Base-by-base conservation (phyloP, 2,113 vertebrate genomes). In the Gorsachius goisagi region DNA sequence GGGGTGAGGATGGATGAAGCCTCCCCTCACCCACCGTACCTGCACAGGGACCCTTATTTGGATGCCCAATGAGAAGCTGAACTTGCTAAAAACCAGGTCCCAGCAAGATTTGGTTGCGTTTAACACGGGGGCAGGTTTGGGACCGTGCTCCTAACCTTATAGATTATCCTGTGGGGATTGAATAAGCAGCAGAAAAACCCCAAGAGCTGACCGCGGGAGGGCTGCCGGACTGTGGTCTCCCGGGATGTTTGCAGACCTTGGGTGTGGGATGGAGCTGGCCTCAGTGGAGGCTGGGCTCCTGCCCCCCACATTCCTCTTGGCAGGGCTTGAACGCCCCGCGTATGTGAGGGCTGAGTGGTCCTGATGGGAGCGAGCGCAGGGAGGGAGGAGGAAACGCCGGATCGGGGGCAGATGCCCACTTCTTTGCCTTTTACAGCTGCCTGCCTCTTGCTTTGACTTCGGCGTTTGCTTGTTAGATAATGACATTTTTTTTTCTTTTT, bases 211-310 rank as follows among this genome's bases (percentile, higher is more conserved):
- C 47, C 0, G 0, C 18, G 37, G 85, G 16, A 45, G 35, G 32
- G 1, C 20, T 33, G 44, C 44, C 5, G 3, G 33, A 7, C 17
- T 0, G 0, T 1, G 66, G 18, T 6, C 72, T 6, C 23, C 37
- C 0, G 0, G 50, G 52, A 12, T 23, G 4, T 6, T 13, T 20
- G 53, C 56, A 55, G 28, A 15, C 26, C 62, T 32, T 6, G 58
- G 75, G 32, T 4, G 5, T 3, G 4, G 83, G 33, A 50, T n/a
- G 50, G 45, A 23, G 27, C 4, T 27, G 62, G 14, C n/a, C 23
- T 64, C 1, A 0, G 2, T 10, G 53, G 9, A 15, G 28, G 9
- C 53, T 45, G 56, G 82, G 52, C 47, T 87, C 81, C 45, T 76
- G 33, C 63, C 41, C 74, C 72, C 79, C 66, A 4, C 1, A 58